Conservation (phyloP, 2,888 invertebrate genomes). For the Thera britannica region DNA sequence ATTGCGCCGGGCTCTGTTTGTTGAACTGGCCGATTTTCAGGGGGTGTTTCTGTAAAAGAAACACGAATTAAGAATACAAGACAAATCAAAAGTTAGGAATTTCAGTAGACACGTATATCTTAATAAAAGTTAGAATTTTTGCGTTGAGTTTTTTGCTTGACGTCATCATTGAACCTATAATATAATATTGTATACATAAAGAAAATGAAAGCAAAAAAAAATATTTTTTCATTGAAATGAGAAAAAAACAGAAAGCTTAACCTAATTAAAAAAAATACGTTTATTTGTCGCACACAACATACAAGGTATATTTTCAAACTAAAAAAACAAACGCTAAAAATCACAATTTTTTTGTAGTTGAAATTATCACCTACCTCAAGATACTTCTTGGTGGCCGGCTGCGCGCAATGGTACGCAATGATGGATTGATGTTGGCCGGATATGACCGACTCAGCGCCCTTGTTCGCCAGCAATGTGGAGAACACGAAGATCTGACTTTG, state of each 20-base stretch:
- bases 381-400: constrained; percentile 97
- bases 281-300: too few species aligned
- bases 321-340: too few species aligned
- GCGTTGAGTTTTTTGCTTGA: too few species aligned
- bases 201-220: too few species aligned
- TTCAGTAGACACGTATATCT: neutral
- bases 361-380: constrained; percentile 87
- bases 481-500: constrained; percentile 99
- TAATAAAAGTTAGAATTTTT: too few species aligned
- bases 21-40: constrained; percentile 94
- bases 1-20: constrained; percentile 92
- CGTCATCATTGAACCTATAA: too few species aligned
- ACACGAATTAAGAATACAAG: neutral
- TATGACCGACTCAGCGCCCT: constrained; percentile 96
- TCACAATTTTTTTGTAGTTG: too few species aligned
- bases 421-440: constrained; percentile 96
- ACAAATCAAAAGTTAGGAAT: neutral
- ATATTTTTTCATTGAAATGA: too few species aligned
- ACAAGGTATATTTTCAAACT: too few species aligned
- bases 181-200: too few species aligned
- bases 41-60: constrained; percentile 91
- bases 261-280: too few species aligned
- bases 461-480: constrained; percentile 96
- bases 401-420: constrained; percentile 97
- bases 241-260: too few species aligned